phyloP scores from a whole-genome alignment of 1,140 invertebrate species.

The Trachelipus rathkii region DNA sequence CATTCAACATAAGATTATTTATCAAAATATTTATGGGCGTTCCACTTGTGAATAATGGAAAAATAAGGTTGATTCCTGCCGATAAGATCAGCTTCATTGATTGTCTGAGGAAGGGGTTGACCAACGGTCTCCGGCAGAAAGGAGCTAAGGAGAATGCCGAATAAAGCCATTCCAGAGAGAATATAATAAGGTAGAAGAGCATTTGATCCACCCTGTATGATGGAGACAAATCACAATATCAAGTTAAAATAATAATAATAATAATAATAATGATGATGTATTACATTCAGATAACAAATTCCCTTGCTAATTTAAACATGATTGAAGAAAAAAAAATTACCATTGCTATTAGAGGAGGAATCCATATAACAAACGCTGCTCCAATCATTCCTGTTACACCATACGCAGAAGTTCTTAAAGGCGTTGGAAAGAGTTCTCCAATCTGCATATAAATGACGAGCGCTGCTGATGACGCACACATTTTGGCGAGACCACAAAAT shows the following conservation, averaged over 20 bases:
- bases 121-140: constrained; percentile 48
- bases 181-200: constrained; percentile 36
- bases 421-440: constrained; percentile 53
- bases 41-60: constrained; percentile 27
- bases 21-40: constrained; percentile 12
- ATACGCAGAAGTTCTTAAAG: constrained; percentile 50
- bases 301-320: not conserved
- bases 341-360: constrained; percentile 30
- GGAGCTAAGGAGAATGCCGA: constrained; percentile 36
- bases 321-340: constrained; percentile 4
- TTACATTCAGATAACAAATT: not conserved
- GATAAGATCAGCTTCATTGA: constrained; percentile 43
- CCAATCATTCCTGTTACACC: constrained; percentile 46
- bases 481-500: constrained; percentile 30
- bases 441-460: constrained; percentile 52
- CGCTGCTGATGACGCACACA: constrained; percentile 34
- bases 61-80: constrained; percentile 27
- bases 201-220: constrained; percentile 26
- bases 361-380: constrained; percentile 10
- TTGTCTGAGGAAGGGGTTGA: constrained; percentile 46
- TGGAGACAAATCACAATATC: not conserved
- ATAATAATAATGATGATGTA: not conserved
- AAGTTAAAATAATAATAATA: not conserved
- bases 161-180: constrained; percentile 41
- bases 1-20: too few species aligned